Conservation (phyloP, 1,140 invertebrate genomes). For the Tetranychus cinnabarinus region DNA sequence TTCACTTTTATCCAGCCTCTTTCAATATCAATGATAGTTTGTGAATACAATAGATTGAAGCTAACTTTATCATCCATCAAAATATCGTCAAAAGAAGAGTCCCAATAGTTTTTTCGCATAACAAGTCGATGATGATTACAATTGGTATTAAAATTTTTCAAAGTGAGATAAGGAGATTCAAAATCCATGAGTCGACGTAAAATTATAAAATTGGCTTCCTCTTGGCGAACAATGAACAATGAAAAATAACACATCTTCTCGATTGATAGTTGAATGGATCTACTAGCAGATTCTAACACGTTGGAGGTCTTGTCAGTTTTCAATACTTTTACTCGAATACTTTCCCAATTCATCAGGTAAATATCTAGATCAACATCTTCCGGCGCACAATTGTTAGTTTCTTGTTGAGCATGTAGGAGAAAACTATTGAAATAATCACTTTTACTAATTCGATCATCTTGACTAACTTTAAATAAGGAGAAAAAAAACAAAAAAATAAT, state of each 20-base stretch:
- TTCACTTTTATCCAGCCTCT: constrained; percentile 53
- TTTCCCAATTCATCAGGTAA: constrained; percentile 57
- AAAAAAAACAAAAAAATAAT: constrained; percentile 8
- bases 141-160: constrained; percentile 28
- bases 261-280: constrained; percentile 42
- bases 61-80: constrained; percentile 51
- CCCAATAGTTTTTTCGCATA: constrained; percentile 68
- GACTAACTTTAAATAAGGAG: constrained; percentile 41
- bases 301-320: constrained; percentile 55
- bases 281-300: constrained; percentile 50
- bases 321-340: constrained; percentile 50
- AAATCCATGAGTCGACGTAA: constrained; percentile 73
- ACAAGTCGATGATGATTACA: constrained; percentile 33
- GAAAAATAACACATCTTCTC: constrained; percentile 64
- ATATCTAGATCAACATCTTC: constrained; percentile 52
- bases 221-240: constrained; percentile 42
- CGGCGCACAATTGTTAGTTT: constrained; percentile 24
- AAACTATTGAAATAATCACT: constrained; percentile 62
- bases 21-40: constrained; percentile 60
- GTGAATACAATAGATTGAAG: constrained; percentile 61
- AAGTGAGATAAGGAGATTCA: constrained; percentile 81
- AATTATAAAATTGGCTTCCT: constrained; percentile 23
- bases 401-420: constrained; percentile 69
- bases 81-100: constrained; percentile 51
- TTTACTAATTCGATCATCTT: constrained; percentile 48